These are phyloP conservation scores for Odiellus spinosus DNA, from an alignment of 2,888 invertebrate species.

Conservation along the genomic window DNA sequence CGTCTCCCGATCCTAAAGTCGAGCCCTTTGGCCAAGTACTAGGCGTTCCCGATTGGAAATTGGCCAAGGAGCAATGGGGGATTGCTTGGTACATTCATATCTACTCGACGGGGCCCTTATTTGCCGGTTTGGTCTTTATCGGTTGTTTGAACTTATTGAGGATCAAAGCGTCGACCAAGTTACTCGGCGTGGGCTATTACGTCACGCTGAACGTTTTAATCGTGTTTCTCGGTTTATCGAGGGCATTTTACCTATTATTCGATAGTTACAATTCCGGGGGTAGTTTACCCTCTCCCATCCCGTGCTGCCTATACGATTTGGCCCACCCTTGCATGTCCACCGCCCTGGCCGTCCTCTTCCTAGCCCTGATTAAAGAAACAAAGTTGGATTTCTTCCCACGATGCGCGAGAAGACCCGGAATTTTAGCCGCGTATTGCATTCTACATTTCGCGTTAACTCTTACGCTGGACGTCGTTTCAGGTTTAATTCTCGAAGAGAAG, in stretches of 20 bases:
- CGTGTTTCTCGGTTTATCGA: constrained; percentile 56
- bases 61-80: constrained; percentile 31
- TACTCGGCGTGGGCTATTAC: constrained; percentile 75
- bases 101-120: constrained; percentile 67
- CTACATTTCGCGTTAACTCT: constrained; percentile 65
- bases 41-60: constrained; percentile 23
- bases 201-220: constrained; percentile 66
- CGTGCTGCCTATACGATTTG: constrained; percentile 64
- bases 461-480: constrained; percentile 49
- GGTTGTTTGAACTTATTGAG: constrained; percentile 72
- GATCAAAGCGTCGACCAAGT: constrained; percentile 50
- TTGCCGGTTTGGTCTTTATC: constrained; percentile 64
- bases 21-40: too few relatives aligned
- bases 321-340: constrained; percentile 74
- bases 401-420: constrained; percentile 52
- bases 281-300: constrained; percentile 56
- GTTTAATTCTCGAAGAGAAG: constrained; percentile 11
- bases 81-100: constrained; percentile 85
- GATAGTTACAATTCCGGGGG: constrained; percentile 80
- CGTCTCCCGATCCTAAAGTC: too few relatives aligned
- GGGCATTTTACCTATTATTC: constrained; percentile 69
- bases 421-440: constrained; percentile 58
- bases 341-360: constrained; percentile 71
- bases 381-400: constrained; percentile 30
- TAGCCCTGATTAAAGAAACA: constrained; percentile 70